Conservation (phyloP, 64 coral and sea anemone species). For the Porites lutea region DNA sequence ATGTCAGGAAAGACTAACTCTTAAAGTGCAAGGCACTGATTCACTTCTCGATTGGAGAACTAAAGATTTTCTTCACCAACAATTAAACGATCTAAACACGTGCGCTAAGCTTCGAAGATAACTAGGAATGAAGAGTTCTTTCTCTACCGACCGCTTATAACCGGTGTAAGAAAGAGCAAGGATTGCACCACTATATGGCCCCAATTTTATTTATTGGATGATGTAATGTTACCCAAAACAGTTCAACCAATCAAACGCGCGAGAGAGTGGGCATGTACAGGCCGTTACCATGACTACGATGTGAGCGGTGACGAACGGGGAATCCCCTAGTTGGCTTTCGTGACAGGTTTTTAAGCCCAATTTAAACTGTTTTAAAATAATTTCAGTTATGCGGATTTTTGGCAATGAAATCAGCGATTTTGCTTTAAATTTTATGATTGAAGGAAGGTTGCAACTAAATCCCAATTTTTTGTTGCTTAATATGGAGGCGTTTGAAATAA, state of each 20-base stretch:
- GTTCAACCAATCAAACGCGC: constrained; percentile 44
- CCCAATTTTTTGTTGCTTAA: neutral
- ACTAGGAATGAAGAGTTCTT: neutral
- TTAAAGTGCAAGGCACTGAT: neutral
- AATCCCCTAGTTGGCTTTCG: constrained; percentile 57
- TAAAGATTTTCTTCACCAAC: neutral
- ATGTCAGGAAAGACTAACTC: neutral
- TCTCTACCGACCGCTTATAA: neutral
- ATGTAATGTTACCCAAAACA: constrained; percentile 73
- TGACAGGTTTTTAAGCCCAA: neutral
- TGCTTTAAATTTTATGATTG: neutral
- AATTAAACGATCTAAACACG: neutral
- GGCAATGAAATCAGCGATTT: neutral
- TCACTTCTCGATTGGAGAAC: neutral
- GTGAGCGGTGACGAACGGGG: constrained; percentile 61
- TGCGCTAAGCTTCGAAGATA: neutral
- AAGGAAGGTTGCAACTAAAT: neutral
- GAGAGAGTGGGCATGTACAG: constrained; percentile 46
- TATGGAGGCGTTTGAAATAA: neutral
- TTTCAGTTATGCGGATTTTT: constrained; percentile 11
- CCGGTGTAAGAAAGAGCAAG: constrained; percentile 46
- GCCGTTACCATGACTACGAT: constrained; percentile 45
- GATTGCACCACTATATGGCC: constrained; percentile 64
- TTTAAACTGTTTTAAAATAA: neutral
- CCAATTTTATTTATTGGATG: constrained; percentile 57